A percentile compares a stretch with the other conserved stretches of the same genome.
Evolutionary conservation across 2,888 invertebrate species (phyloP).

Genomic region (Ennomos fuscantarius): DNA sequence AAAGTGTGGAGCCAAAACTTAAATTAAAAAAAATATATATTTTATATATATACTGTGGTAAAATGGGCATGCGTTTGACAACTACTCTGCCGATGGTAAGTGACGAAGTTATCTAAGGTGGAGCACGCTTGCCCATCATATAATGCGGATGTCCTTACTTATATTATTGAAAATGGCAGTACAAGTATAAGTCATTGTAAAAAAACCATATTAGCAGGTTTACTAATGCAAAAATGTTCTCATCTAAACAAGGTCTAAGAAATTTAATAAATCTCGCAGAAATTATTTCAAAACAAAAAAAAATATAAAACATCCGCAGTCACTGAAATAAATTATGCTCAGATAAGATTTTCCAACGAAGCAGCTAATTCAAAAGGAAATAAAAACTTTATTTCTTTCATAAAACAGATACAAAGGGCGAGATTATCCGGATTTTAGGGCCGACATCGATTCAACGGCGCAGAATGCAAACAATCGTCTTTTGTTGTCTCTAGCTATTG

Average conservation of each 20-base stretch:
- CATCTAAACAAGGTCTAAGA: conserved; percentile 9
- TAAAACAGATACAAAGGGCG: conserved; percentile 75
- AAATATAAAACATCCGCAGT: conserved; percentile 36
- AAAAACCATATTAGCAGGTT: background rate
- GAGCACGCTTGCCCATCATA: no score
- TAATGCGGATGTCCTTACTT: no score
- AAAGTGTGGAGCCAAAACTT: no score
- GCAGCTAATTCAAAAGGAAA: conserved; percentile 65
- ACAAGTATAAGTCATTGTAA: no score
- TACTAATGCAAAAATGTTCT: background rate
- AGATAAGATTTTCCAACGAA: conserved; percentile 43
- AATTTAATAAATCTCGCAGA: conserved; percentile 19
- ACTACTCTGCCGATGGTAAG: no score
- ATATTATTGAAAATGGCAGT: no score
- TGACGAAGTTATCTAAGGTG: no score
- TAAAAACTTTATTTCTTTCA: conserved; percentile 79
- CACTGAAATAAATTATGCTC: conserved; percentile 40
- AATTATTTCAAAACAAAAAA: conserved; percentile 29
- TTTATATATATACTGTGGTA: no score
- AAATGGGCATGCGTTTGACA: no score
- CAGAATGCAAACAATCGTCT: conserved; percentile 79
- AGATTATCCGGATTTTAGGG: conserved; percentile 79
- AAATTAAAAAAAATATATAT: no score
- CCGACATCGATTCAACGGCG: conserved; percentile 75
- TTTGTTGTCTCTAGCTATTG: conserved; percentile 76